phyloP scores from a whole-genome alignment of 2,113 vertebrate species.

The Castor canadensis region DNA sequence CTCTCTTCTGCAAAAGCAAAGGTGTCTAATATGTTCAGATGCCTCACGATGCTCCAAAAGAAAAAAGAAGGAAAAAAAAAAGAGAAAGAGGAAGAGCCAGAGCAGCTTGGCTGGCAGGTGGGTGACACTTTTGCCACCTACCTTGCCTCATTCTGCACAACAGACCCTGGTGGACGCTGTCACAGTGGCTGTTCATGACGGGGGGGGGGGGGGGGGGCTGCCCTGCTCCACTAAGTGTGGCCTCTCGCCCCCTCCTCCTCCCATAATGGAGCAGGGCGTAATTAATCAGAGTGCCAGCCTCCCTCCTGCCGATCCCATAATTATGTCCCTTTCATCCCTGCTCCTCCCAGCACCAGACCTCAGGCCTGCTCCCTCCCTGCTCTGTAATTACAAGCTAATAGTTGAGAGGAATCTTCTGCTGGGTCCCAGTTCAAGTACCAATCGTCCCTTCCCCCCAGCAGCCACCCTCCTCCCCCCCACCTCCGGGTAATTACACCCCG shows the following conservation, averaged over 20 bases:
- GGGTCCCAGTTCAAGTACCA: conserved; percentile 80
- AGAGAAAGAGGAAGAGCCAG: not conserved
- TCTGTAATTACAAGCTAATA: conserved; percentile 89
- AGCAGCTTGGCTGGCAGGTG: not conserved
- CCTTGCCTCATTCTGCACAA: not conserved
- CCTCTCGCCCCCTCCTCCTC: not conserved
- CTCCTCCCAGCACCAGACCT: conserved; percentile 80
- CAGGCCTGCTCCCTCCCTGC: conserved; percentile 79
- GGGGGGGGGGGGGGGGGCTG: not conserved
- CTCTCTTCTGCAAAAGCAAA: not conserved
- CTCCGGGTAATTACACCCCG: conserved; percentile 78
- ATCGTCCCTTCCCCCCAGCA: conserved; percentile 67
- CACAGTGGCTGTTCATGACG: too few species aligned
- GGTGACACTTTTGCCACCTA: not conserved
- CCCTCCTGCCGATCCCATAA: conserved; percentile 83
- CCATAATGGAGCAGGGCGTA: conserved; percentile 71
- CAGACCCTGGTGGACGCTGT: too few species aligned
- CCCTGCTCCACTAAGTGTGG: not conserved
- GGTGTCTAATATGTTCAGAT: not conserved
- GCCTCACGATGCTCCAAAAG: not conserved
- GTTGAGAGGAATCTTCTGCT: conserved; percentile 81
- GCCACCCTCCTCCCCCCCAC: conserved; percentile 53
- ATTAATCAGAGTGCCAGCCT: conserved; percentile 79
- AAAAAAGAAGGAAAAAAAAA: not conserved
- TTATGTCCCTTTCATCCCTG: conserved; percentile 85